Percentiles rank a stretch among this genome's conserved stretches.
Conservation (phyloP, 2,113 vertebrate species). For the Oreochromis niloticus region DNA sequence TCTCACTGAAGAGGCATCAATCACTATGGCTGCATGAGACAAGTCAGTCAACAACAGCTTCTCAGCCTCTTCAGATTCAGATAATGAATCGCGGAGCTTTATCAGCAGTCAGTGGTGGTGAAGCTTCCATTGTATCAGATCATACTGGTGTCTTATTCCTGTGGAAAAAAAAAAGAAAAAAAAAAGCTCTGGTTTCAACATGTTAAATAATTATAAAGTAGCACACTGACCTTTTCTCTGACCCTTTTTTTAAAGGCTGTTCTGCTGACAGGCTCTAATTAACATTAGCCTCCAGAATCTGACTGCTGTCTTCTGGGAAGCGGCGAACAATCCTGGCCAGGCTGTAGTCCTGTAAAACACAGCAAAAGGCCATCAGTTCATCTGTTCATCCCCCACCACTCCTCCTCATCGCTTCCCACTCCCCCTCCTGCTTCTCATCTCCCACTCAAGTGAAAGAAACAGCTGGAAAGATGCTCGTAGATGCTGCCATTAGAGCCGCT, state of each 20-base stretch:
- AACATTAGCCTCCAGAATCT: conserved; percentile 68
- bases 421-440: background rate
- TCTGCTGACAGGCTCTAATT: conserved; percentile 69
- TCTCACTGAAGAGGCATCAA: background rate
- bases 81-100: background rate
- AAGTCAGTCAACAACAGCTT: background rate
- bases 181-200: conserved; percentile 23
- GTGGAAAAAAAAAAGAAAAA: background rate
- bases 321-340: conserved; percentile 47
- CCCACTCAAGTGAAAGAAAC: conserved; percentile 1
- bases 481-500: background rate
- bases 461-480: background rate
- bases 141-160: conserved; percentile 25
- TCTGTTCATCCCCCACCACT: conserved; percentile 14
- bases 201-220: conserved; percentile 68
- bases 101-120: background rate
- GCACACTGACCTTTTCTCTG: conserved; percentile 59
- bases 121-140: conserved; percentile 1
- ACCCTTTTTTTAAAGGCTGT: conserved; percentile 60
- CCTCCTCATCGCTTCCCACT: background rate
- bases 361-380: conserved; percentile 67
- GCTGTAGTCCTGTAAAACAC: conserved; percentile 61
- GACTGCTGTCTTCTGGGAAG: conserved; percentile 60
- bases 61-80: background rate
- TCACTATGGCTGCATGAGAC: background rate